Evolutionary conservation across 2,797 vertebrate species (phyloP), one percentile per base, ranked within the genome.

Genomic region (Pantherophis alleghaniensis): DNA sequence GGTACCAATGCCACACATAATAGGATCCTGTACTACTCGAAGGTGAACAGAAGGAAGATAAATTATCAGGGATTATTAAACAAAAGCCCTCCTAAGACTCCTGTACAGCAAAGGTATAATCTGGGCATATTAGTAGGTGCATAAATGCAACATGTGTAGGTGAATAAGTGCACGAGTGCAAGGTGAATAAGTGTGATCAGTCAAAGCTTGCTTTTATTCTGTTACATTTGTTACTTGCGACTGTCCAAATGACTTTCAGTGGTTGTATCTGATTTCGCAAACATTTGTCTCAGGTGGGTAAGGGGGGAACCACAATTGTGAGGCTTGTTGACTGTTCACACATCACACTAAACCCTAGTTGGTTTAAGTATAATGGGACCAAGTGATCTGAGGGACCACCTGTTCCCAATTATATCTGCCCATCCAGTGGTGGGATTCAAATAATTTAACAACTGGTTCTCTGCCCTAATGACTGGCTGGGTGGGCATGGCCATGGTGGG

Each of bases 1-100:
- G 88, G 37, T 2, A 88, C 57, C 90, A 90, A 83, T 59, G 26
- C 66, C 42, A 86, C 57, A 86, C 86, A 91, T 90, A 92, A 90
- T 61, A 90, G 0, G 9, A 92, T 60, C 79, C 56, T 56, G 66
- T 94, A 61, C 66, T 59, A 22, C 22, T 89, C 32, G 3, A 7
- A 37, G 60, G 61, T 0, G 55, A 0, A 47, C 13, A 24, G 18
- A 83, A 42, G 51, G 51, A 86, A 11, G 9, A 18, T 12, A 89
- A 53, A 37, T n/a, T 56, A 12, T 16, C 55, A 20, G 13, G 16
- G 22, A 57, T 86, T 53, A 47, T 92, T 60, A 87, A 37, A 94
- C 7, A 92, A 42, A 16, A 90, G 2, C 0, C 7, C 7, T 90
- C 92, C 59, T 87, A 37, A 87, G 28, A 51, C 28, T 13, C 90